Conservation (phyloP, 1,140 invertebrate species). For the Drosophila pseudoananassae region DNA sequence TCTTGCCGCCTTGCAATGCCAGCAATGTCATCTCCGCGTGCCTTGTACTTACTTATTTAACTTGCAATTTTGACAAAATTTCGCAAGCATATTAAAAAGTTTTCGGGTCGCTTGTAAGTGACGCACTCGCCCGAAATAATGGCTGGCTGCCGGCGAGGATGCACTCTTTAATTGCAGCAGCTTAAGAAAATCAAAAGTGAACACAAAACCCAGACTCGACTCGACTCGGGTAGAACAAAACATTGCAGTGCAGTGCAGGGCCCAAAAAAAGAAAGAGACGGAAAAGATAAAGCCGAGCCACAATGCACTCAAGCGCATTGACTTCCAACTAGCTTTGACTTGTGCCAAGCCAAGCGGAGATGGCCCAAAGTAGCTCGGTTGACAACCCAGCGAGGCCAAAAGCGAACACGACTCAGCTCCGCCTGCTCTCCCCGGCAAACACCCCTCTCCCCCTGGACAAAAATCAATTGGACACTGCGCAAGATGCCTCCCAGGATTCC, state of each 20-base stretch:
- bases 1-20: slow-evolving; percentile 15
- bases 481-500: slow-evolving; percentile 34
- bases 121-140: slow-evolving; percentile 62
- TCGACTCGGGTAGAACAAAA: background rate
- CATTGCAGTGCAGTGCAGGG: background rate
- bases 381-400: slow-evolving; percentile 25
- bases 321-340: slow-evolving; percentile 54
- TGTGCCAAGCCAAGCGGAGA: slow-evolving; percentile 51
- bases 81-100: slow-evolving; percentile 68
- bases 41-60: slow-evolving; percentile 65
- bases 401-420: background rate
- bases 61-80: slow-evolving; percentile 57
- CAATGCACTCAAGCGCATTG: slow-evolving; percentile 53
- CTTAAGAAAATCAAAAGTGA: slow-evolving; percentile 58
- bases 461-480: slow-evolving; percentile 51
- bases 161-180: slow-evolving; percentile 49
- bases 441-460: slow-evolving; percentile 17
- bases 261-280: background rate
- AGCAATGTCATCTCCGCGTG: slow-evolving; percentile 25
- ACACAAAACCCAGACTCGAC: slow-evolving; percentile 37
- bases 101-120: slow-evolving; percentile 51
- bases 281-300: slow-evolving; percentile 43
- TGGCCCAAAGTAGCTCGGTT: slow-evolving; percentile 49
- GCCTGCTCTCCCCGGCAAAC: background rate
- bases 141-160: slow-evolving; percentile 32